Evolutionary conservation across 2,113 vertebrate species (phyloP).

Genomic region (Dunckerocampus dactyliophorus): DNA sequence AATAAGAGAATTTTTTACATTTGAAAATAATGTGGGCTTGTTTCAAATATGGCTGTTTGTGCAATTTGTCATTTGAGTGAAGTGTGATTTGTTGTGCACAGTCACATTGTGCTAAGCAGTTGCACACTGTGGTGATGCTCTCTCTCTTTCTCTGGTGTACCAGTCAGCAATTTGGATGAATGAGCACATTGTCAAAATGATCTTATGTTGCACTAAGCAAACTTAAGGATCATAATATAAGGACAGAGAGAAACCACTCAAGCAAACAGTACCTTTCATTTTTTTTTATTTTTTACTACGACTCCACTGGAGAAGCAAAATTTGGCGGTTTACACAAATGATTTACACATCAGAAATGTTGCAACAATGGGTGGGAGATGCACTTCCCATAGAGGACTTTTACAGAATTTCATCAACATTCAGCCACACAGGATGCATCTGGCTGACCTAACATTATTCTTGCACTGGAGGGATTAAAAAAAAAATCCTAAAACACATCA

Average conservation of each 20-base stretch:
- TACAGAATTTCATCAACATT: slow-evolving; percentile 38
- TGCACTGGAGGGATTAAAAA: slow-evolving; percentile 25
- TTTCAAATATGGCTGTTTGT: not conserved
- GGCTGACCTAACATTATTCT: slow-evolving; percentile 49
- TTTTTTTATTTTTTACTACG: not conserved
- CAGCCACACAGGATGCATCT: slow-evolving; percentile 47
- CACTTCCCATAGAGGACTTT: slow-evolving; percentile 22
- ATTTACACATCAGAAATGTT: slow-evolving; percentile 1
- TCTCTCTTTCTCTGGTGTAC: slow-evolving; percentile 1
- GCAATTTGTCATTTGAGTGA: not conserved
- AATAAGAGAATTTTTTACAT: too few species aligned
- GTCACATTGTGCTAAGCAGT: not conserved
- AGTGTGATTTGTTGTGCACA: not conserved
- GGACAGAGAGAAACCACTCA: not conserved
- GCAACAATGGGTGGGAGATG: slow-evolving; percentile 11
- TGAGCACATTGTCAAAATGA: slow-evolving; percentile 9
- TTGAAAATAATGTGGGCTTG: too few species aligned
- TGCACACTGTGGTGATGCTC: not conserved
- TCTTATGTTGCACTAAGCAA: not conserved
- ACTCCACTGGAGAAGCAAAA: not conserved
- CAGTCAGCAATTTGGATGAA: not conserved
- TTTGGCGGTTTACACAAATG: slow-evolving; percentile 2
- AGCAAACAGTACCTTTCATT: not conserved
- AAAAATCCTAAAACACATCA: not conserved
- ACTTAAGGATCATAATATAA: not conserved